phyloP scores from a whole-genome alignment of 2,113 vertebrate genomes.

The Pachypanchax playfairii region DNA sequence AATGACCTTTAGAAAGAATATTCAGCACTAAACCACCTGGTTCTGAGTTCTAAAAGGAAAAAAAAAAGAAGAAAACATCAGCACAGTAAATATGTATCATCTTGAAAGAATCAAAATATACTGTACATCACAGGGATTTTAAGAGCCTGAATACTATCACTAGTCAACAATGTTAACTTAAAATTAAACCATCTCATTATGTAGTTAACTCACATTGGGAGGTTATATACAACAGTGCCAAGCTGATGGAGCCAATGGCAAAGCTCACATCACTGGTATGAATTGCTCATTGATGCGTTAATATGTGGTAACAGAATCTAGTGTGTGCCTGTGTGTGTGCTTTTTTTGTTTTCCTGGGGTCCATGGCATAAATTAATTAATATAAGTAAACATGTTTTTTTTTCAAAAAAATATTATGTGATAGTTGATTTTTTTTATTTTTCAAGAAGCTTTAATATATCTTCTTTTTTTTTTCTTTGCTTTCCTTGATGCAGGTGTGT shows the following conservation, averaged over 20 bases:
- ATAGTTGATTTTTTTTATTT: slow-evolving; percentile 27
- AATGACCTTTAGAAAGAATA: slow-evolving; percentile 54
- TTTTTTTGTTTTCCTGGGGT: slow-evolving; percentile 3
- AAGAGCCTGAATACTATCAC: slow-evolving; percentile 55
- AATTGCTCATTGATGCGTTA: neutral
- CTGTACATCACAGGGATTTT: too few species aligned
- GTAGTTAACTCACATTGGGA: slow-evolving; percentile 5
- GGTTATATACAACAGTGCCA: neutral
- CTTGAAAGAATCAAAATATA: too few species aligned
- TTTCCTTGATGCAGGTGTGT: slow-evolving; percentile 46
- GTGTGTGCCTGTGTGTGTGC: neutral
- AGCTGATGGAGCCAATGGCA: neutral
- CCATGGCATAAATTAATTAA: neutral
- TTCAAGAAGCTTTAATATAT: slow-evolving; percentile 15
- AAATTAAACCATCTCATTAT: neutral
- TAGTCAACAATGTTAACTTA: slow-evolving; percentile 1
- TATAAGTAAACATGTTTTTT: slow-evolving; percentile 7
- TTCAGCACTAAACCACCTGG: neutral
- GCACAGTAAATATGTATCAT: too few species aligned
- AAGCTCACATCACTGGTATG: neutral
- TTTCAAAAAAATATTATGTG: slow-evolving; percentile 7
- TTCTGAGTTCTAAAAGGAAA: slow-evolving; percentile 16
- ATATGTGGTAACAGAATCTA: neutral
- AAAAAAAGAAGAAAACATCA: slow-evolving; percentile 16
- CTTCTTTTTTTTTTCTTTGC: slow-evolving; percentile 23